Evolutionary conservation across 2,888 invertebrate species (phyloP), one percentile per base, ranked within the genome.

Genomic region (Gortyna flavago): DNA sequence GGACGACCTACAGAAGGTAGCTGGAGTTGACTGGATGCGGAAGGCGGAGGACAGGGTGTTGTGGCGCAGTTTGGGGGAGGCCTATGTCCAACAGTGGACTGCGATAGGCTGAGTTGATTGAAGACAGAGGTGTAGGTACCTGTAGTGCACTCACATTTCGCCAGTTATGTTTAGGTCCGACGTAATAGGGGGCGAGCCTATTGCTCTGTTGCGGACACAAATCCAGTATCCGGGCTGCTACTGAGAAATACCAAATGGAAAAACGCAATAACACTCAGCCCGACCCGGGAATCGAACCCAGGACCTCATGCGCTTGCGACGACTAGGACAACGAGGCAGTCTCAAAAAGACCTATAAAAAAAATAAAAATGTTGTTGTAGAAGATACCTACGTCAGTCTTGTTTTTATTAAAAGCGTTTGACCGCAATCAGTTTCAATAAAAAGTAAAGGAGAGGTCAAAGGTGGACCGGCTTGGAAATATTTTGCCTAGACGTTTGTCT

Each of bases 391-490:
- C 32, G 71, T 84, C 80, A 65, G 44, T 61, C 68, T 54, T 75
- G 41, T 75, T 80, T 69, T 65, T 80, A 6, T 32, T 11, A n/a
- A 48, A 68, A 65, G 18, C 29, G 6, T 38, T 65, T 59, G 32
- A 70, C 68, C 69, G 61, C 72, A 70, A 57, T 66, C 32, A 16
- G 25, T 51, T 29, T 32, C n/a, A 66, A 73, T 69, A 73, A 74
- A 80, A 74, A 72, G 0, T 62, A 7, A 16, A 76, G 76, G 25
- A 57, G 41, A n/a, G 51, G 66, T 73, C 66, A 79, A 67, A 73
- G 84, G 80, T 84, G 29, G 41, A 35, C 7, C 59, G 18, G n/a
- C 44, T 71, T 48, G 44, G 70, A 83, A 67, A 68, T 51, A 64
- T 77, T 66, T 69, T 68, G 57, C 62, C n/a, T 25, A 68, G 29